These are phyloP conservation scores for Anthoscopus minutus DNA, from an alignment of 2,113 vertebrate genomes.

Conservation along the genomic window DNA sequence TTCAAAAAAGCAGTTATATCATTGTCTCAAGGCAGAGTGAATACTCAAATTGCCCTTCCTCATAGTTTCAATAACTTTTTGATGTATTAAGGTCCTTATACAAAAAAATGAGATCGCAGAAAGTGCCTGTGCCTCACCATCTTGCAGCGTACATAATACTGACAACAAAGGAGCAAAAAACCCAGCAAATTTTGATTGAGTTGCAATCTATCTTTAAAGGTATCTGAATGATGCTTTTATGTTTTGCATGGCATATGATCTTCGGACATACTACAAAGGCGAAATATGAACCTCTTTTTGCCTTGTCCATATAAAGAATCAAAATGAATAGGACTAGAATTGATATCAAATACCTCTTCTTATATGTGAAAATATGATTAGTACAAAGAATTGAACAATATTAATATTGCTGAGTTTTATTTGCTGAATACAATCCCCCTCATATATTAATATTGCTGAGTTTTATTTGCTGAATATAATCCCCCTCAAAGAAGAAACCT, in stretches of 20 bases:
- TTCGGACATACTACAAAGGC: neutral
- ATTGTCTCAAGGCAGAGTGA: neutral
- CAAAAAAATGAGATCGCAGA: slow-evolving; percentile 23
- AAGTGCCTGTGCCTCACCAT: neutral
- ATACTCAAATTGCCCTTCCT: neutral
- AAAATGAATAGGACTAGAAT: neutral
- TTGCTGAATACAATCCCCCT: neutral
- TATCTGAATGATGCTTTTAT: neutral
- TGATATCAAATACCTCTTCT: neutral
- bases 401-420: neutral
- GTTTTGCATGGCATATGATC: neutral
- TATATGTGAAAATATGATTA: neutral
- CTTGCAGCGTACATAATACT: neutral
- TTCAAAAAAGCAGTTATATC: neutral
- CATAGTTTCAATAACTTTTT: neutral
- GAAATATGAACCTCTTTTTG: neutral
- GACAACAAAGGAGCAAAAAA: neutral
- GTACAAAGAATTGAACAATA: neutral
- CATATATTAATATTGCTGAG: too few relatives aligned
- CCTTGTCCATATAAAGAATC: neutral
- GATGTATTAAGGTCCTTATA: neutral
- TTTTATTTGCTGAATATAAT: neutral
- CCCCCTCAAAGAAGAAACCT: neutral
- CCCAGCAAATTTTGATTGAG: neutral
- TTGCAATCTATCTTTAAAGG: neutral